These are phyloP conservation scores for Rhea pennata DNA, from an alignment of 2,113 vertebrate genomes.

Conservation along the genomic window DNA sequence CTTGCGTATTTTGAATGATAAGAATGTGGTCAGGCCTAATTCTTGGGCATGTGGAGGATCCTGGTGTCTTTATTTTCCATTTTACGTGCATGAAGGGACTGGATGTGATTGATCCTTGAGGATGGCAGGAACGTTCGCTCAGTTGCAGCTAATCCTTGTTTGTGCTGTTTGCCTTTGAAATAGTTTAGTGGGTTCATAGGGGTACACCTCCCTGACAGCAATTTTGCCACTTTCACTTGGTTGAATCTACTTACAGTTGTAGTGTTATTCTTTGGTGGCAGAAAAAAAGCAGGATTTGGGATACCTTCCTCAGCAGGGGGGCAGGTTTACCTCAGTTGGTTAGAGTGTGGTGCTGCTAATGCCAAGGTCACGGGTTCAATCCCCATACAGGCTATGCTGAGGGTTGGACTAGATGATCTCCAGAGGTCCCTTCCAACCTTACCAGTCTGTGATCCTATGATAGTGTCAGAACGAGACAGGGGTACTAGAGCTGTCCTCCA, in stretches of 20 bases:
- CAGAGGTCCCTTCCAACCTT: too few relatives aligned
- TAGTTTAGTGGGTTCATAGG: neutral
- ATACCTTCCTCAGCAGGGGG: neutral
- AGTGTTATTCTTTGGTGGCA: neutral
- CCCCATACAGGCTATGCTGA: too few relatives aligned
- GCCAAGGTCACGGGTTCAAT: too few relatives aligned
- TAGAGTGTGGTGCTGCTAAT: too few relatives aligned
- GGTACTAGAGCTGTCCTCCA: neutral
- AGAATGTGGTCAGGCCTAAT: accelerated
- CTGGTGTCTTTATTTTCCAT: neutral
- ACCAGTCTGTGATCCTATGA: too few relatives aligned
- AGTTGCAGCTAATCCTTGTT: neutral
- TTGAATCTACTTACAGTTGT: neutral
- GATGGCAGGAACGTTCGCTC: neutral
- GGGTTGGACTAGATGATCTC: too few relatives aligned
- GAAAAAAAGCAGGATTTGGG: neutral
- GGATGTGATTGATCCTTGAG: accelerated
- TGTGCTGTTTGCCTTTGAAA: conserved; percentile 13
- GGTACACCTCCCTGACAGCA: neutral
- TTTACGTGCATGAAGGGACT: neutral
- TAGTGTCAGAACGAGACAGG: neutral
- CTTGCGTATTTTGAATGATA: neutral
- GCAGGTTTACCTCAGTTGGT: too few relatives aligned
- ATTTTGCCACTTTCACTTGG: neutral
- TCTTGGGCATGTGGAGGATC: accelerated